A percentile compares a stretch with the other conserved stretches of the same genome.
Evolutionary conservation across 2,888 invertebrate species (phyloP).

Genomic region (Alloplasta piceator): DNA sequence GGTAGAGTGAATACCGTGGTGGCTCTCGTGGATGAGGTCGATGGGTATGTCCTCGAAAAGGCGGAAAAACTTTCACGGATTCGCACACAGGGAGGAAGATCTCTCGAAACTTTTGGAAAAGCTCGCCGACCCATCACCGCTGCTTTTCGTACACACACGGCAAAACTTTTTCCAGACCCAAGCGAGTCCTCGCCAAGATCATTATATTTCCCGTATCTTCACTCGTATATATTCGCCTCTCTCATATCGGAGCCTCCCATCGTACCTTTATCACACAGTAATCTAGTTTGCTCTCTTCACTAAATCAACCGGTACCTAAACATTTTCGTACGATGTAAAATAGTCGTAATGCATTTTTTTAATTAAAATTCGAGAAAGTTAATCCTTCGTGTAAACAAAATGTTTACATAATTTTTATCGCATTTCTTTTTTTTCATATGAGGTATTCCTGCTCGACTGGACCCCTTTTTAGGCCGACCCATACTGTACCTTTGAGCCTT

Average conservation of each 20-base stretch:
- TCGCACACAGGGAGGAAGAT: slow-evolving; percentile 34
- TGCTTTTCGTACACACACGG: slow-evolving; percentile 31
- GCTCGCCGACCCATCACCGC: slow-evolving; percentile 33
- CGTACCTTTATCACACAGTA: neutral
- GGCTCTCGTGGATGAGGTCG: neutral
- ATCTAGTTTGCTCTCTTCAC: neutral
- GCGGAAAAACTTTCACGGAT: slow-evolving; percentile 53
- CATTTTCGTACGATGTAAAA: neutral
- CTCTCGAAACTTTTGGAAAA: slow-evolving; percentile 59
- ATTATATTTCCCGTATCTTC: slow-evolving; percentile 53
- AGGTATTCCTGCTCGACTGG: no score
- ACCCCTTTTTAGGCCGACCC: no score
- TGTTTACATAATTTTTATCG: no score
- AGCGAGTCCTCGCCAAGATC: slow-evolving; percentile 48
- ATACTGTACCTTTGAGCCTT: no score
- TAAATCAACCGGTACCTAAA: neutral
- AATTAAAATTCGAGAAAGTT: no score
- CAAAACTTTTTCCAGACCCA: slow-evolving; percentile 41
- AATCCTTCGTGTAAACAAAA: no score
- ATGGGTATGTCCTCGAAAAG: neutral
- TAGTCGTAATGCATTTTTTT: no score
- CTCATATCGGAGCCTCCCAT: neutral
- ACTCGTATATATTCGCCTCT: slow-evolving; percentile 19
- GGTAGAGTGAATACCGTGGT: neutral
- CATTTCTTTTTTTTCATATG: no score